These are phyloP conservation scores for Montifringilla adamsi DNA, from an alignment of 2,113 vertebrate genomes.

Conservation along the genomic window DNA sequence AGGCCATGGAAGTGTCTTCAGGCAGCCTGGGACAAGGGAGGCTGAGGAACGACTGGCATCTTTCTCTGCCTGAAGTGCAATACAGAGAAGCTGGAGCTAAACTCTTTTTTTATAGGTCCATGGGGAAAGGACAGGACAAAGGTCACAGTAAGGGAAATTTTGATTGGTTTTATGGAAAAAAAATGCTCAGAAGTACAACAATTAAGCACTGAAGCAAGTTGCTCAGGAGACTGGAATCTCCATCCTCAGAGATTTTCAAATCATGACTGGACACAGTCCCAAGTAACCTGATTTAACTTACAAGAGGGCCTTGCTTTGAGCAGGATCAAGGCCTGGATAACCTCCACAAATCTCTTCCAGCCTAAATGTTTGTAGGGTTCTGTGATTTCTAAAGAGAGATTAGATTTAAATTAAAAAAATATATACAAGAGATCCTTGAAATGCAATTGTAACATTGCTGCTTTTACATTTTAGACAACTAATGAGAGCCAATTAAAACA, in stretches of 20 bases:
- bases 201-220: background rate
- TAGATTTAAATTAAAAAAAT: slow-evolving; percentile 27
- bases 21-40: background rate
- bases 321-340: background rate
- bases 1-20: background rate
- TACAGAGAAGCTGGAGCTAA: background rate
- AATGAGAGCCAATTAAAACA: slow-evolving; percentile 46
- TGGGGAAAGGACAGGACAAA: background rate
- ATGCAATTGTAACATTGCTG: background rate
- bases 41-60: background rate
- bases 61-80: background rate
- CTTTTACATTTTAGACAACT: background rate
- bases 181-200: background rate
- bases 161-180: background rate
- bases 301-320: background rate
- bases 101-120: background rate
- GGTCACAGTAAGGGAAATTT: background rate
- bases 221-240: background rate
- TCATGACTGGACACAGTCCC: background rate
- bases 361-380: slow-evolving; percentile 13
- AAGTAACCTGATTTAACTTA: background rate
- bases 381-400: slow-evolving; percentile 16
- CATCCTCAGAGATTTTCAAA: background rate
- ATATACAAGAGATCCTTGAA: slow-evolving; percentile 20
- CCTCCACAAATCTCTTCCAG: slow-evolving; percentile 17